A percentile compares a stretch with the other conserved stretches of the same genome.
Evolutionary conservation across 1,140 invertebrate species (phyloP).

Genomic region (Ceratoteleas bidentatus): DNA sequence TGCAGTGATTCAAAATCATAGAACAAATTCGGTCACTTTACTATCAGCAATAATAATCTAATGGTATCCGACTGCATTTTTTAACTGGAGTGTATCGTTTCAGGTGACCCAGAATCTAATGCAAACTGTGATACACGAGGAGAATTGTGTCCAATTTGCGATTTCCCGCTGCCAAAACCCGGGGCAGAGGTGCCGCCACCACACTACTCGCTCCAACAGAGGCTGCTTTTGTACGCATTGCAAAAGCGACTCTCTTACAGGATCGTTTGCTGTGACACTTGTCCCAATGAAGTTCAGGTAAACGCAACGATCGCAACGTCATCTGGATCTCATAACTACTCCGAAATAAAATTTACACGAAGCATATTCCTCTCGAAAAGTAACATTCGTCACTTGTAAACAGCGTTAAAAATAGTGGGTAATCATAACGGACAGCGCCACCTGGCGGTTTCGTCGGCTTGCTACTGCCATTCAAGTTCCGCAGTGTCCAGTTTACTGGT

Average conservation of each 20-base stretch:
- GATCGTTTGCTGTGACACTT: slow-evolving; percentile 75
- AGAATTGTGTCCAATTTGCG: slow-evolving; percentile 73
- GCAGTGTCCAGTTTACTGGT: neutral
- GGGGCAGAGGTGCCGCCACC: slow-evolving; percentile 70
- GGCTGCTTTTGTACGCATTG: slow-evolving; percentile 73
- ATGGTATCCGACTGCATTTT: too few relatives aligned
- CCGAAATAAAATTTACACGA: too few relatives aligned
- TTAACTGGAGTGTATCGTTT: neutral
- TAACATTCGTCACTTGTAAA: too few relatives aligned
- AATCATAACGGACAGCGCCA: too few relatives aligned
- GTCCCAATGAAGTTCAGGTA: slow-evolving; percentile 73
- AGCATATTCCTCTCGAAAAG: too few relatives aligned
- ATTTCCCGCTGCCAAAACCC: slow-evolving; percentile 70
- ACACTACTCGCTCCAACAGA: slow-evolving; percentile 77
- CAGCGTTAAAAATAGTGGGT: too few relatives aligned
- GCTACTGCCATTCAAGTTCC: neutral
- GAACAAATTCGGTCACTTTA: neutral
- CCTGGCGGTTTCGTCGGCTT: too few relatives aligned
- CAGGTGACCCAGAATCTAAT: slow-evolving; percentile 17
- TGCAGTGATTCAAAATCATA: too few relatives aligned
- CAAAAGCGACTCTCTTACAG: slow-evolving; percentile 70
- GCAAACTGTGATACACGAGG: slow-evolving; percentile 1
- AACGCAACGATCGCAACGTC: neutral
- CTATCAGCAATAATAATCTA: neutral
- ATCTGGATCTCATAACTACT: neutral